Conservation (phyloP, 2,888 invertebrate species). For the Adela reaumurella region DNA sequence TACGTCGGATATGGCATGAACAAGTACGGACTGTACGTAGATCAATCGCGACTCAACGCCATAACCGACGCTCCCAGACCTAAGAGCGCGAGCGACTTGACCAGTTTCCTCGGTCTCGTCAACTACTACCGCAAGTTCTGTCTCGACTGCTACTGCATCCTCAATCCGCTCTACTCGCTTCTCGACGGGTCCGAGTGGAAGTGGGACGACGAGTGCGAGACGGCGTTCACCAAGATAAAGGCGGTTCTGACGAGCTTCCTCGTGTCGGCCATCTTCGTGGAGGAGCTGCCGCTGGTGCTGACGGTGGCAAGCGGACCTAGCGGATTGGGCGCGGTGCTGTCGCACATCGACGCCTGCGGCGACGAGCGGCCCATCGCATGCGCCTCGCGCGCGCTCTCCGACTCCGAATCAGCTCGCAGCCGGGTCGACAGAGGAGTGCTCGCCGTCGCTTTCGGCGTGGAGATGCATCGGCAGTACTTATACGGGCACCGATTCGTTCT, state of each 20-base stretch:
- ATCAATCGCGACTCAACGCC: slow-evolving; percentile 9
- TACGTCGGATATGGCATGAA: background rate
- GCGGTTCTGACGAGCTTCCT: slow-evolving; percentile 5
- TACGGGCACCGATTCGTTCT: background rate
- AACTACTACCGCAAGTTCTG: background rate
- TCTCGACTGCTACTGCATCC: background rate
- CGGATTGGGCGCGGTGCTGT: slow-evolving; percentile 15
- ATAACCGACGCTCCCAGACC: slow-evolving; percentile 8
- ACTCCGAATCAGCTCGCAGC: background rate
- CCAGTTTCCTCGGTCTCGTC: background rate
- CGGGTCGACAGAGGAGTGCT: background rate
- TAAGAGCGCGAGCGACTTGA: slow-evolving; percentile 8
- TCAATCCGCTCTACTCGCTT: slow-evolving; percentile 3
- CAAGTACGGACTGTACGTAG: slow-evolving; percentile 5
- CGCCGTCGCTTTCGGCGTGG: background rate
- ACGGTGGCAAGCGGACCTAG: slow-evolving; percentile 14
- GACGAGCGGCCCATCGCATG: slow-evolving; percentile 10
- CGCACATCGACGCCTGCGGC: slow-evolving; percentile 10
- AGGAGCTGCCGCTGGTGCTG: slow-evolving; percentile 10
- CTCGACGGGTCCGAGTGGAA: slow-evolving; percentile 2
- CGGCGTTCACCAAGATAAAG: slow-evolving; percentile 11
- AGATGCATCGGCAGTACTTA: background rate
- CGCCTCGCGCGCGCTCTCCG: background rate
- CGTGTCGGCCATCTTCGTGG: slow-evolving; percentile 13
- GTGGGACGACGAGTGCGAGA: slow-evolving; percentile 5